Evolutionary conservation across 30 jellyfish, hydroid and myxozoan species (phyloP).

Genomic region (Catostylus mosaicus): DNA sequence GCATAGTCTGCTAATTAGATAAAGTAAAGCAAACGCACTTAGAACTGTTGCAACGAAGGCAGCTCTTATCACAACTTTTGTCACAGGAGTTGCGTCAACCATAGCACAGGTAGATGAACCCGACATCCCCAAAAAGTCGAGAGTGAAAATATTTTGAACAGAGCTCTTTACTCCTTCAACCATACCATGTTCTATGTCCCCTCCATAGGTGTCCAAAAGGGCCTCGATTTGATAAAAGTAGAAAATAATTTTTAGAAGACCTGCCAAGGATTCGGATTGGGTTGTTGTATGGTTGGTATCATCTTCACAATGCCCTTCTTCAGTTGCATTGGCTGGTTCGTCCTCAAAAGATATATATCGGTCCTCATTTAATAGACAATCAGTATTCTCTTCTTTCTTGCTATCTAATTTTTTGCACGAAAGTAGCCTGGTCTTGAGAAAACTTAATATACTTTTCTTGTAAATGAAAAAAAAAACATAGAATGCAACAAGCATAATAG

Average conservation of each 20-base stretch:
- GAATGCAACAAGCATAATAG: not conserved
- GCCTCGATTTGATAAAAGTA: slow-evolving; percentile 49
- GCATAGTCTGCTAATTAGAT: not conserved
- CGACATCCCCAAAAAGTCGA: not conserved
- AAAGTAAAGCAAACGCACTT: not conserved
- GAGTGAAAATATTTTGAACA: slow-evolving; percentile 1
- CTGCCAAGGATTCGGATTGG: slow-evolving; percentile 12
- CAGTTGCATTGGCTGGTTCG: not conserved
- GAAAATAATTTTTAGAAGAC: slow-evolving; percentile 33
- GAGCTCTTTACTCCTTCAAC: not conserved
- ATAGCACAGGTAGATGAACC: slow-evolving; percentile 18
- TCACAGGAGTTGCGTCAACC: not conserved
- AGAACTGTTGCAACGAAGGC: not conserved
- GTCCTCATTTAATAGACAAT: not conserved
- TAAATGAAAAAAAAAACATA: not conserved
- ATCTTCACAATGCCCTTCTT: not conserved
- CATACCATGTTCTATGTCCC: slow-evolving; percentile 18
- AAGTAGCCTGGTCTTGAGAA: not conserved
- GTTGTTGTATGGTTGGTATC: no score
- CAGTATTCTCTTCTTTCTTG: not conserved
- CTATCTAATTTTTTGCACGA: not conserved
- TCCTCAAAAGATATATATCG: not conserved
- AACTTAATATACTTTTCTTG: not conserved
- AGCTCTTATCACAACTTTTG: not conserved
- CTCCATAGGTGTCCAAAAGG: not conserved